Evolutionary conservation across 2,797 vertebrate genomes (phyloP).

Genomic region (Graptemys geographica): DNA sequence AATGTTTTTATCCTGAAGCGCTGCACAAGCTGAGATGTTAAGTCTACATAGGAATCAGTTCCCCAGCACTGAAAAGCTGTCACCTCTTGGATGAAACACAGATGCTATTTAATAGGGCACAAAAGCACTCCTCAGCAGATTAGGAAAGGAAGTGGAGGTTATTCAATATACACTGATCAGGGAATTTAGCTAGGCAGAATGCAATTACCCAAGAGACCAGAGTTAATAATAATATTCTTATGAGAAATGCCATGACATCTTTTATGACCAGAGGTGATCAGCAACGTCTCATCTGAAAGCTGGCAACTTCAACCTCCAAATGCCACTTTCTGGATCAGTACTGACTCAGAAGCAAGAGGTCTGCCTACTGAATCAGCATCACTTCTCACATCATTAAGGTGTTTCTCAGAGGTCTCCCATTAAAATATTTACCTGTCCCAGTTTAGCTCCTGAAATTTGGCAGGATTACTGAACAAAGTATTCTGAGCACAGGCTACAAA

Average conservation of each 20-base stretch:
- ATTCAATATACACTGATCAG: neutral
- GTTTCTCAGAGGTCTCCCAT: neutral
- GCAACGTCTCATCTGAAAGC: constrained; percentile 21
- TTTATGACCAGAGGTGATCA: constrained; percentile 36
- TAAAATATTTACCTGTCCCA: neutral
- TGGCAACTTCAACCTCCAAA: neutral
- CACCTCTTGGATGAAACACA: constrained; percentile 46
- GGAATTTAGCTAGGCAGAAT: constrained; percentile 49
- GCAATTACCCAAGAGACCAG: constrained; percentile 38
- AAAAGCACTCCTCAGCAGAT: constrained; percentile 46
- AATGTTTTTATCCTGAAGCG: neutral
- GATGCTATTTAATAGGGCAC: constrained; percentile 48
- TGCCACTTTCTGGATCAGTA: neutral
- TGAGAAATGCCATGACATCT: constrained; percentile 47
- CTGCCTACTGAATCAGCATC: neutral
- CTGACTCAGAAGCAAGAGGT: constrained; percentile 9
- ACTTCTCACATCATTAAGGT: neutral
- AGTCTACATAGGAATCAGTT: neutral
- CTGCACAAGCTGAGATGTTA: neutral
- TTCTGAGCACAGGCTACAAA: neutral
- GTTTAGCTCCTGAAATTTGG: neutral
- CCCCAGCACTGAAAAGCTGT: neutral
- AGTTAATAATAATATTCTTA: constrained; percentile 25
- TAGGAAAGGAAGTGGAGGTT: constrained; percentile 19
- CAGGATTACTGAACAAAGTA: neutral